Conservation (phyloP, 1,140 invertebrate genomes). For the Nasonia giraulti region DNA sequence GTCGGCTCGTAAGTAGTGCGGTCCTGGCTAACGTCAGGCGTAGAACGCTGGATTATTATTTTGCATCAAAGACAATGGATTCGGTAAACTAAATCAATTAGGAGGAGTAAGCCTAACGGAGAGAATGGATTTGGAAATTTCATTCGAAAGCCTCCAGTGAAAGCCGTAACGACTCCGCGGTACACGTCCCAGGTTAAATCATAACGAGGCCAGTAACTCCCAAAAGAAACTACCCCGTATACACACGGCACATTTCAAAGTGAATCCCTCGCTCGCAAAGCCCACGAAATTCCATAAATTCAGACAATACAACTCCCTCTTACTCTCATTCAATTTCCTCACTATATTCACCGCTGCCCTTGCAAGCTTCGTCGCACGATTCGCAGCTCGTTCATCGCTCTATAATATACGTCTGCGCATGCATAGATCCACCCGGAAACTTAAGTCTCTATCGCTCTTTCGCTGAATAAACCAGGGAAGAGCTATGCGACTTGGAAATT, state of each 20-base stretch:
- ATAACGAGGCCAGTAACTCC: neutral
- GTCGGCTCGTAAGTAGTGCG: no score
- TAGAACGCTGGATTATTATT: no score
- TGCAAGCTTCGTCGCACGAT: neutral
- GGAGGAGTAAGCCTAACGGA: neutral
- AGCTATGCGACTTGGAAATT: neutral
- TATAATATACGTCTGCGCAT: neutral
- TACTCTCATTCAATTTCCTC: neutral
- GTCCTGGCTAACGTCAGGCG: no score
- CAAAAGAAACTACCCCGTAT: neutral
- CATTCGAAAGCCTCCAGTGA: neutral
- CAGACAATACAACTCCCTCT: slow-evolving; percentile 4
- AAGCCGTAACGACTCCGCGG: neutral
- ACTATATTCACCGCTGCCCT: neutral
- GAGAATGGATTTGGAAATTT: neutral
- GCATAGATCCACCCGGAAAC: neutral
- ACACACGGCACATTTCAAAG: neutral
- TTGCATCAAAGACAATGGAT: no score
- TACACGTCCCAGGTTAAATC: neutral
- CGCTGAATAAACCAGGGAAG: neutral
- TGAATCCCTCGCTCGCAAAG: neutral
- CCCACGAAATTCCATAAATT: neutral
- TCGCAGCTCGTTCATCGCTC: neutral
- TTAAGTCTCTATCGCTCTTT: neutral
- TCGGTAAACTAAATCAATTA: neutral